Conservation (phyloP, 2,113 vertebrate species). For the Panthera leo region DNA sequence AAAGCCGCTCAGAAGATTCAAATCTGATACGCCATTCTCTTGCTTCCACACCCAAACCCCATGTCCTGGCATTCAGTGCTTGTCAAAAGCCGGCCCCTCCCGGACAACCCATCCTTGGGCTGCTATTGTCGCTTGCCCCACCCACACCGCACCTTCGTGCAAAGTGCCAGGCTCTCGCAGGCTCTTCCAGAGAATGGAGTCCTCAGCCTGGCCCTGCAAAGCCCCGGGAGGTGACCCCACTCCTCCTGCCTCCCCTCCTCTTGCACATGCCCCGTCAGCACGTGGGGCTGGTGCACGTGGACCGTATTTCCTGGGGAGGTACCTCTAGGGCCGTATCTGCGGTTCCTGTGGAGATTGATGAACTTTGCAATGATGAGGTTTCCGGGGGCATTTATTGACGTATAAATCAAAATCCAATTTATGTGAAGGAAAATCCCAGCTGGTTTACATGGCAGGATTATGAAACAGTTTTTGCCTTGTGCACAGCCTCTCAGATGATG, state of each 20-base stretch:
- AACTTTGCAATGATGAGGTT: conserved; percentile 72
- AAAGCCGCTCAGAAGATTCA: not conserved
- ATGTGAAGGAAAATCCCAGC: conserved; percentile 58
- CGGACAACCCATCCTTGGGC: not conserved
- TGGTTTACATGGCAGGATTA: conserved; percentile 57
- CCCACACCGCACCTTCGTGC: not conserved
- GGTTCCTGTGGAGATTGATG: conserved; percentile 47
- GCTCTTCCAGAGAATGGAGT: not conserved
- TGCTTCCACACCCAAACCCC: not conserved
- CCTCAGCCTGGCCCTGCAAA: not conserved
- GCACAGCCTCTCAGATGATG: not conserved
- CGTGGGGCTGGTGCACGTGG: not conserved
- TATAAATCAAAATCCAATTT: conserved; percentile 77
- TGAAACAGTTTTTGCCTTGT: conserved; percentile 39
- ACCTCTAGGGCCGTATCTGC: conserved; percentile 38
- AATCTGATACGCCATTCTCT: not conserved
- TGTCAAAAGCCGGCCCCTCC: not conserved
- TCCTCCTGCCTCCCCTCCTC: not conserved
- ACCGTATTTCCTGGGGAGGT: not conserved
- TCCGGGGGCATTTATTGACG: conserved; percentile 65
- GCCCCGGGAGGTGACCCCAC: not conserved
- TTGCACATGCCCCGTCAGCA: not conserved
- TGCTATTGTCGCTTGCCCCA: accelerated
- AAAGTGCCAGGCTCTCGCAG: not conserved
- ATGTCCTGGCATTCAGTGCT: not conserved